Conservation (phyloP, 2,113 vertebrate genomes). For the Polyodon spathula region DNA sequence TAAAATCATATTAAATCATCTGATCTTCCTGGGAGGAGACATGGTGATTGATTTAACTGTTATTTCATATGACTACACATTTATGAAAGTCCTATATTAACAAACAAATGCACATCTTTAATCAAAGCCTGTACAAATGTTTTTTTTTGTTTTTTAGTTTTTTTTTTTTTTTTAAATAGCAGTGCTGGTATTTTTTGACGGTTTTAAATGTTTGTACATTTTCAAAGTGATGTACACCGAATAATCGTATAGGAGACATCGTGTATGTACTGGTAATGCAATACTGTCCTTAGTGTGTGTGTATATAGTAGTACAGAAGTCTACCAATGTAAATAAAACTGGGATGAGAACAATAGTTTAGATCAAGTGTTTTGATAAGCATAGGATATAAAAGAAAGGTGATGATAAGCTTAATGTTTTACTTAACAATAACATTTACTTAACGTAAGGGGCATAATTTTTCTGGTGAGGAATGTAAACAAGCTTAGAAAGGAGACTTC, state of each 20-base stretch:
- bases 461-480: constrained; percentile 50
- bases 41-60: neutral
- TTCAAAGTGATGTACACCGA: too few species aligned
- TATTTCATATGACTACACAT: neutral
- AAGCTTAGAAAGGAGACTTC: constrained; percentile 49
- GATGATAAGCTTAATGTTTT: neutral
- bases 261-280: too few species aligned
- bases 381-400: neutral
- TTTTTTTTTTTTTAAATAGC: too few species aligned
- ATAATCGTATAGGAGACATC: too few species aligned
- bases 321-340: too few species aligned
- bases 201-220: too few species aligned
- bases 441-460: neutral
- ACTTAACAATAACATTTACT: constrained; percentile 4
- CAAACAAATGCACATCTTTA: neutral
- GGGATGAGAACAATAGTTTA: too few species aligned
- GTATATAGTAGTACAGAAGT: too few species aligned
- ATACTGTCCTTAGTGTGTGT: too few species aligned
- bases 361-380: neutral
- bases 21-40: neutral
- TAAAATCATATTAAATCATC: neutral
- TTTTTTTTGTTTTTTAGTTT: too few species aligned
- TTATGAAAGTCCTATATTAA: neutral
- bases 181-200: too few species aligned
- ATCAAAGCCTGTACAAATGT: neutral